Base-by-base conservation (phyloP, 2,888 invertebrate species). In the Tipula helvola region DNA sequence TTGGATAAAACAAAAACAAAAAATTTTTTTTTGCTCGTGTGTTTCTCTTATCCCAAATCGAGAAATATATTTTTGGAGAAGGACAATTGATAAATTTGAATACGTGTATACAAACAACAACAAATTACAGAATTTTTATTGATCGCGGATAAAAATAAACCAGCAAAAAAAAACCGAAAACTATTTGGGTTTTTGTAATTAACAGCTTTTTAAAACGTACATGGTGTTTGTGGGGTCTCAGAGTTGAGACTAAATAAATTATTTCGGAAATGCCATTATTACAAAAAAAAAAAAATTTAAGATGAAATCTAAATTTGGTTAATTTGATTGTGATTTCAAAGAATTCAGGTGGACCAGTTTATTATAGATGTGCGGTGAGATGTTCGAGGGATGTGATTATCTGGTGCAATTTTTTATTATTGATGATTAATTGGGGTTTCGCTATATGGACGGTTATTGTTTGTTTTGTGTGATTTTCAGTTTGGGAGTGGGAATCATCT, bases 41-140 rank as follows among this genome's bases (percentile, higher is more conserved):
- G 47, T 83, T 86, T 86, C 44, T 83, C 44, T 83, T 84, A 86
- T 84, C 47, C 86, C 36, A 83, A 83, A 47, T 83, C 47, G 83
- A 83, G 83, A 83, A 86, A 44, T 10, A 44, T 44, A 0, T 44
- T 44, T 36, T 86, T 57, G 10, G 1, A 44, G 28, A 71, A 71
- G 71, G 71, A 71, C 71, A 71, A 28, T 28, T 71, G 71, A 71
- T 71, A 71, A 71, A 71, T 71, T 71, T 71, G 52, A 16, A 52
- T 16, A 7, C 44, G 28, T 28, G 18, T 18, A 57, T 18, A 3
- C 71, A 71, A 71, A 71, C 28, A 13, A 52, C 52, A 52, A 16
- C 52, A 52, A 52, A 13, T n/a, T 3, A 10, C 44, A 52, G 16
- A 16, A 52, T 71, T 71, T 71, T 71, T 71, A 71, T 71, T 71